phyloP scores from a whole-genome alignment of 1,140 invertebrate genomes.

The Steinernema khuongi region DNA sequence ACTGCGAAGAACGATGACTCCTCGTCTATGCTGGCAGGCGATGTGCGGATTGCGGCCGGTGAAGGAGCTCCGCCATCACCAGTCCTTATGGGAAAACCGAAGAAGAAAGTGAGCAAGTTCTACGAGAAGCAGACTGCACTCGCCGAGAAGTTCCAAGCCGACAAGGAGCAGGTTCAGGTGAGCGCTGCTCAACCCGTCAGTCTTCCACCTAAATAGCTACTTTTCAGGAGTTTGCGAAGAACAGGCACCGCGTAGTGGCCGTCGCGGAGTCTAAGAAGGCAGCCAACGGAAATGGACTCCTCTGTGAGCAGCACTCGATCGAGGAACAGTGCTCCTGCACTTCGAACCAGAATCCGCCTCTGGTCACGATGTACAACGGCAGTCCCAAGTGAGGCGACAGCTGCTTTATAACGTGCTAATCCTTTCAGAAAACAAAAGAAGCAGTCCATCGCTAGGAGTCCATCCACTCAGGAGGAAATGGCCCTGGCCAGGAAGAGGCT shows the following conservation, averaged over 20 bases:
- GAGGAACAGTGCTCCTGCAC: conserved; percentile 17
- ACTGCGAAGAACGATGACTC: background rate
- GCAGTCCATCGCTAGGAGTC: background rate
- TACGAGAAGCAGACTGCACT: conserved; percentile 39
- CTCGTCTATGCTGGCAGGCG: background rate
- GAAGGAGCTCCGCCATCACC: background rate
- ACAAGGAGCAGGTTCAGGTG: conserved; percentile 39
- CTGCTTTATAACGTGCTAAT: background rate
- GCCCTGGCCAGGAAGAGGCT: conserved; percentile 24
- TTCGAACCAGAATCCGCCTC: background rate
- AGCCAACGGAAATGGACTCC: background rate
- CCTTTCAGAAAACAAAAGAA: conserved; percentile 11
- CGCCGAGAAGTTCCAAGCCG: conserved; percentile 35
- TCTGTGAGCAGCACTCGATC: background rate
- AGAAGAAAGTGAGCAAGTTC: conserved; percentile 34
- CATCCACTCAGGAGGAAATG: background rate
- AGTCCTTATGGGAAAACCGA: conserved; percentile 19
- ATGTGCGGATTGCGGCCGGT: conserved; percentile 5
- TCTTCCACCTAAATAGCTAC: background rate
- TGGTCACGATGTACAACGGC: background rate
- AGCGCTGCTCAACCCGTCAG: background rate
- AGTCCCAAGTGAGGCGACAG: conserved; percentile 3
- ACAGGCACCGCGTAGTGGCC: background rate
- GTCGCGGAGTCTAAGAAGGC: background rate
- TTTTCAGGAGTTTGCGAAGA: conserved; percentile 16